These are phyloP conservation scores for Xiphydria camelus DNA, from an alignment of 2,888 invertebrate genomes.

Conservation along the genomic window DNA sequence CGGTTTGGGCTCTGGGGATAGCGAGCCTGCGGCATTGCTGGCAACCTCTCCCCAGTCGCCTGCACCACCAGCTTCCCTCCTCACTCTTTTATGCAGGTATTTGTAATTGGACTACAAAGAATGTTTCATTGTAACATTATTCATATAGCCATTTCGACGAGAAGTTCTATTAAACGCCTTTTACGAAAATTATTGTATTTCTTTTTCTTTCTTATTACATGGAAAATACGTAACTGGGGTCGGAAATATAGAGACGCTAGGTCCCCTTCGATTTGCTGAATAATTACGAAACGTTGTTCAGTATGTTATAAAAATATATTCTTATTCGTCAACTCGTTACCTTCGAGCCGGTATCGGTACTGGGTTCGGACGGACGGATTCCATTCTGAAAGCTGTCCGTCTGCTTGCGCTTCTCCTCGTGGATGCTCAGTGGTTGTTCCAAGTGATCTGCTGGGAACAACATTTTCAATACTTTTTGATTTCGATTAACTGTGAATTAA, in stretches of 20 bases:
- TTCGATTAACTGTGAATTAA: background rate
- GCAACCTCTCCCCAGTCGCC: slow-evolving; percentile 53
- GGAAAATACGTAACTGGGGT: too few relatives aligned
- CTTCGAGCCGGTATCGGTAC: slow-evolving; percentile 51
- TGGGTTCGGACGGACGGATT: slow-evolving; percentile 50
- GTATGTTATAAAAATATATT: too few relatives aligned
- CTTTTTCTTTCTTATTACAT: background rate
- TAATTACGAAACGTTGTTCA: too few relatives aligned
- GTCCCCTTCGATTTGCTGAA: too few relatives aligned
- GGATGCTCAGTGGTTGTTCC: slow-evolving; percentile 48
- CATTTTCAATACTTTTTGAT: slow-evolving; percentile 7
- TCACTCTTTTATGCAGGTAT: slow-evolving; percentile 48
- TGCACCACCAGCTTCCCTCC: slow-evolving; percentile 43
- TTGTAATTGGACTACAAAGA: slow-evolving; percentile 44
- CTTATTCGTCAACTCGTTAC: slow-evolving; percentile 34
- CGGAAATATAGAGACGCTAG: too few relatives aligned
- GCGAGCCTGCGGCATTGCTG: slow-evolving; percentile 50
- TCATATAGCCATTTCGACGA: too few relatives aligned
- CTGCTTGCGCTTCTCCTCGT: slow-evolving; percentile 50
- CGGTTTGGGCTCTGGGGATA: slow-evolving; percentile 50
- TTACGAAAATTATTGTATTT: background rate
- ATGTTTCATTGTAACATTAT: too few relatives aligned
- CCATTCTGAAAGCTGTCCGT: slow-evolving; percentile 50
- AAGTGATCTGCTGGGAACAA: slow-evolving; percentile 45
- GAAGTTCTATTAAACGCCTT: background rate